These are phyloP conservation scores for Melanotaenia pygmaea DNA, from an alignment of 2,797 vertebrate genomes.

Conservation along the genomic window DNA sequence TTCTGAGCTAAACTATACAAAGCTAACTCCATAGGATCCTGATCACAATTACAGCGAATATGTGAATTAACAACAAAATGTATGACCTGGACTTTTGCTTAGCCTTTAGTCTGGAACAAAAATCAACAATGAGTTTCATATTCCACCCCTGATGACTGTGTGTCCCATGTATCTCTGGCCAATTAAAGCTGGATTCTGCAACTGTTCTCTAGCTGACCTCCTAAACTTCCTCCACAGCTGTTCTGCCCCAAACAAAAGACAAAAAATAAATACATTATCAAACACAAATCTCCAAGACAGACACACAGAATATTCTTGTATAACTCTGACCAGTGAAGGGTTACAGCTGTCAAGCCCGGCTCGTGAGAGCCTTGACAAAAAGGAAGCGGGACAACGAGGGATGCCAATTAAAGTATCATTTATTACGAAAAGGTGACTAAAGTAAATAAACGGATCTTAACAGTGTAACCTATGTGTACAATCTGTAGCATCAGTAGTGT, in stretches of 20 bases:
- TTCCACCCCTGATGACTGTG: conserved; percentile 5
- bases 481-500: no score
- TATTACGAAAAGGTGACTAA: no score
- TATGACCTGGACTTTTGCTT: conserved; percentile 3
- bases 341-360: no score
- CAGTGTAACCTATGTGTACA: no score
- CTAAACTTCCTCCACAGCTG: conserved; percentile 51
- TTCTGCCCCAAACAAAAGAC: conserved; percentile 39
- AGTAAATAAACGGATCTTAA: no score
- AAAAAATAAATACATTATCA: conserved; percentile 25
- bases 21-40: not conserved
- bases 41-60: not conserved
- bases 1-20: conserved; percentile 1
- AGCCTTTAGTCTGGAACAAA: not conserved
- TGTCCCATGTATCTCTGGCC: conserved; percentile 26
- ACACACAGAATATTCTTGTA: not conserved
- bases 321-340: not conserved
- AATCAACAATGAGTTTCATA: conserved; percentile 12
- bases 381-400: no score
- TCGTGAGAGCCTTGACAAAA: no score
- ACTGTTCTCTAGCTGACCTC: conserved; percentile 24
- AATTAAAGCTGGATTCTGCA: conserved; percentile 28
- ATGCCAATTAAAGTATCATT: no score
- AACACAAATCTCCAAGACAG: conserved; percentile 5
- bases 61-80: not conserved